Conservation (phyloP, 2,888 invertebrate species). For the Drosophila peninsularis region DNA sequence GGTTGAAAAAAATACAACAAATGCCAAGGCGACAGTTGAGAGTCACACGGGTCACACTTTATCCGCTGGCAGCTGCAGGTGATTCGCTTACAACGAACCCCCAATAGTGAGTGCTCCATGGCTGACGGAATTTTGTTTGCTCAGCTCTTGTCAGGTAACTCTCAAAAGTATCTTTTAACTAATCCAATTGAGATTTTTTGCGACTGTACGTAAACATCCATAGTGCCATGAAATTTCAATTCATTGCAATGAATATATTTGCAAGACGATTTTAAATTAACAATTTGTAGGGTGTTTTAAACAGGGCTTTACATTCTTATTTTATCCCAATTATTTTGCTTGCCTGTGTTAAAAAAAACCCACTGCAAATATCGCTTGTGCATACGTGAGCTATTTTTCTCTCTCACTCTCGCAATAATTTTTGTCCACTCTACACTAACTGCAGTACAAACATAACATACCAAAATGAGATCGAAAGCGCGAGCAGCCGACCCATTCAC, state of each 20-base stretch:
- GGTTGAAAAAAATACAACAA: neutral
- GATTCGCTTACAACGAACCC: slow-evolving; percentile 23
- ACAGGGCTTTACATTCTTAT: neutral
- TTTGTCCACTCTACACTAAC: no score
- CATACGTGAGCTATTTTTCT: neutral
- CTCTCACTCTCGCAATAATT: neutral
- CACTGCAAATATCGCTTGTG: neutral
- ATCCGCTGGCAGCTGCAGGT: slow-evolving; percentile 53
- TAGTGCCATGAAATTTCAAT: slow-evolving; percentile 24
- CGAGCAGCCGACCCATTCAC: neutral
- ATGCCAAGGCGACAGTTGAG: slow-evolving; percentile 24
- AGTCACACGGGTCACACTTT: slow-evolving; percentile 38
- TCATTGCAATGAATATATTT: slow-evolving; percentile 25
- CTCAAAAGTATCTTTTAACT: slow-evolving; percentile 47
- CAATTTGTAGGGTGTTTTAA: neutral
- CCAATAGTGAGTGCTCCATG: slow-evolving; percentile 15
- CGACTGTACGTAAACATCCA: slow-evolving; percentile 16
- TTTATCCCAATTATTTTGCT: neutral
- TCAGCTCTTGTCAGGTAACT: slow-evolving; percentile 33
- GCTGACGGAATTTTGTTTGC: slow-evolving; percentile 37
- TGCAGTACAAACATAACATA: neutral
- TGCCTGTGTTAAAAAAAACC: neutral
- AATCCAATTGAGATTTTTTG: slow-evolving; percentile 38
- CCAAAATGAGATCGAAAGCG: no score
- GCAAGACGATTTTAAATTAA: neutral